phyloP scores from a whole-genome alignment of 2,113 vertebrate species.

The Petrocephalus zakoni region DNA sequence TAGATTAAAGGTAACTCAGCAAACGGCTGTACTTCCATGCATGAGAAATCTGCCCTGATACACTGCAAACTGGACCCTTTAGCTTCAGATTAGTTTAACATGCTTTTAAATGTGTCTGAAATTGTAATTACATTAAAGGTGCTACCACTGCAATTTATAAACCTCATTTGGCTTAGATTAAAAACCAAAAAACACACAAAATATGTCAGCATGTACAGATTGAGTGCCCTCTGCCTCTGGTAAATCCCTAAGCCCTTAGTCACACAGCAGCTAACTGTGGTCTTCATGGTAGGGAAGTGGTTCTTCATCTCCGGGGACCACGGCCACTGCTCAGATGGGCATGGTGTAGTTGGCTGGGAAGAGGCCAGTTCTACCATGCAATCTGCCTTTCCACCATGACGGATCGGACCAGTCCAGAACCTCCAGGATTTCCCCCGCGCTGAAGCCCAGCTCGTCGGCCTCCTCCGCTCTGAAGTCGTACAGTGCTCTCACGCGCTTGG shows the following conservation, averaged over 20 bases:
- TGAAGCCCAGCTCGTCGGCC: slow-evolving; percentile 80
- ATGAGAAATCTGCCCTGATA: background rate
- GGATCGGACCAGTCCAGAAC: slow-evolving; percentile 78
- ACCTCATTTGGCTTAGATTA: background rate
- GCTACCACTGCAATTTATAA: background rate
- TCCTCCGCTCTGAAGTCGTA: slow-evolving; percentile 82
- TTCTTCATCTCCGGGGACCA: background rate
- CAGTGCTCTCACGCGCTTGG: slow-evolving; percentile 70
- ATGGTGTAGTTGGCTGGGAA: slow-evolving; percentile 87
- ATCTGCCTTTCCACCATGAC: slow-evolving; percentile 83
- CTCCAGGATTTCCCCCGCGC: slow-evolving; percentile 74
- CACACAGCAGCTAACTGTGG: background rate
- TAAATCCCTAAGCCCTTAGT: background rate
- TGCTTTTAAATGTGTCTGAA: background rate
- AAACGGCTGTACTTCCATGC: background rate
- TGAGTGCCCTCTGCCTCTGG: background rate
- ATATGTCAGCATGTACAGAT: background rate
- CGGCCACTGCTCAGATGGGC: slow-evolving; percentile 42
- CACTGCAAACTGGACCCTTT: background rate
- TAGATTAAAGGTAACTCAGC: background rate
- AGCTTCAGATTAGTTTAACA: background rate
- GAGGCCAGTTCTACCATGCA: slow-evolving; percentile 71
- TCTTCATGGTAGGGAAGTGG: background rate
- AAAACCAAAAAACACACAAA: background rate
- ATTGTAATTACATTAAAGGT: background rate